phyloP scores from a whole-genome alignment of 2,113 vertebrate species.

The Girardinichthys multiradiatus region DNA sequence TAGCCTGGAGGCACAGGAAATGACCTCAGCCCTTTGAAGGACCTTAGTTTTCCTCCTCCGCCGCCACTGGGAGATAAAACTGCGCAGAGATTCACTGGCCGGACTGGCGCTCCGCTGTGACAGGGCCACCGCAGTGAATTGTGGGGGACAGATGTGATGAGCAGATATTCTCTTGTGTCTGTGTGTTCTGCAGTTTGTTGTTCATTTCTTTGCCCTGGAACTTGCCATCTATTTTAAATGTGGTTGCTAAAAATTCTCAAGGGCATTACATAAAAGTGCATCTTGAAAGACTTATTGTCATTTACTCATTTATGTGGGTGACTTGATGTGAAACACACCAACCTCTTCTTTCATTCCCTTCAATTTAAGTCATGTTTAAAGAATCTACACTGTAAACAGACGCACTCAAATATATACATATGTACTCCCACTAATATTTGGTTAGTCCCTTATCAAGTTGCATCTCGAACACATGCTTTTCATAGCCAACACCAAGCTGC shows the following conservation, averaged over 20 bases:
- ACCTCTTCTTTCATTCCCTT: conserved; percentile 23
- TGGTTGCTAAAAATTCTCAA: conserved; percentile 51
- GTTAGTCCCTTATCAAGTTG: too few species aligned
- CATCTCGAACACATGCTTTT: too few species aligned
- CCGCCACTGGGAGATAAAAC: conserved; percentile 79
- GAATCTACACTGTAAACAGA: conserved; percentile 10
- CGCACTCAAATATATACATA: too few species aligned
- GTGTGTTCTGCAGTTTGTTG: conserved; percentile 47
- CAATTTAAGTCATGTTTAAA: conserved; percentile 22
- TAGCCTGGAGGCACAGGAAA: conserved; percentile 87
- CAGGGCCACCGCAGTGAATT: conserved; percentile 76
- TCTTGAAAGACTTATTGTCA: conserved; percentile 56
- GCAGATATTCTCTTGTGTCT: conserved; percentile 78
- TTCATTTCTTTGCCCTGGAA: conserved; percentile 48
- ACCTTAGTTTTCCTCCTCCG: conserved; percentile 85
- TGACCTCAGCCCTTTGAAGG: conserved; percentile 87
- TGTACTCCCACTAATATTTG: too few species aligned
- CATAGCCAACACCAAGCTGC: too few species aligned
- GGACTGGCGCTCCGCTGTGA: conserved; percentile 60
- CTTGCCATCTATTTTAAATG: conserved; percentile 52
- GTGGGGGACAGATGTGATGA: conserved; percentile 86
- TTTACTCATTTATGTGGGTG: conserved; percentile 35
- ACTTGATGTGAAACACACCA: conserved; percentile 39
- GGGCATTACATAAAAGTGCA: conserved; percentile 53
- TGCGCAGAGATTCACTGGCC: conserved; percentile 77